Evolutionary conservation across 2,888 invertebrate genomes (phyloP), one percentile per base, ranked within the genome.

Genomic region (Epinotia nisella): DNA sequence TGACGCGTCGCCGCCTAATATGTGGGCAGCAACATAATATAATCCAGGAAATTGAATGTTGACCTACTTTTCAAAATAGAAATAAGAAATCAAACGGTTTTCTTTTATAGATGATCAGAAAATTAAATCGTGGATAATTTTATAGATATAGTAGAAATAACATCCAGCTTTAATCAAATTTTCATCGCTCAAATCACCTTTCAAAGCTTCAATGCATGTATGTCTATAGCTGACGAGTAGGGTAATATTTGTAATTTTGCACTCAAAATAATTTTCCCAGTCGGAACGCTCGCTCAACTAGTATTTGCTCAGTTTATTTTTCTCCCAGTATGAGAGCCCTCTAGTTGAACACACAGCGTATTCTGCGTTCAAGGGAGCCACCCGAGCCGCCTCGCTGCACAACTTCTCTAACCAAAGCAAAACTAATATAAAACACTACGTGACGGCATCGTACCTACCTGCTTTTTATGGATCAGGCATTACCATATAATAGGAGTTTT

Each of bases 221-320:
- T 21, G 49, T 39, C 35, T 55, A 66, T 17, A n/a, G 61, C 24
- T 49, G 62, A 58, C 56, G 24, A 72, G 58, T 70, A 24, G 49
- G n/a, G 49, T n/a, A 49, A 64, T 82, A 80, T 86, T 86, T 84
- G 78, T 83, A 84, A 85, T 83, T 82, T 84, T 85, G 77, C 82
- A 81, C 82, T 86, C 78, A 81, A 84, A 87, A 87, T 87, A 87
- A 84, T 88, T 88, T 84, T 85, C 82, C 82, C 79, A 81, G 81
- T 13, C n/a, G 53, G 39, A 64, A 45, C 83, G 80, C 77, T 84
- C 84, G 85, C 80, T 82, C 81, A 82, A 84, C 81, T 84, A 83
- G 85, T 90, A 87, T 91, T 91, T 91, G 87, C 85, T 86, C 89
- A 88, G 88, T 89, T 90, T 90, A 90, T 90, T 90, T 91, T 90